Base-by-base conservation (phyloP, 1,140 invertebrate genomes). In the Chrysomallon squamiferum region DNA sequence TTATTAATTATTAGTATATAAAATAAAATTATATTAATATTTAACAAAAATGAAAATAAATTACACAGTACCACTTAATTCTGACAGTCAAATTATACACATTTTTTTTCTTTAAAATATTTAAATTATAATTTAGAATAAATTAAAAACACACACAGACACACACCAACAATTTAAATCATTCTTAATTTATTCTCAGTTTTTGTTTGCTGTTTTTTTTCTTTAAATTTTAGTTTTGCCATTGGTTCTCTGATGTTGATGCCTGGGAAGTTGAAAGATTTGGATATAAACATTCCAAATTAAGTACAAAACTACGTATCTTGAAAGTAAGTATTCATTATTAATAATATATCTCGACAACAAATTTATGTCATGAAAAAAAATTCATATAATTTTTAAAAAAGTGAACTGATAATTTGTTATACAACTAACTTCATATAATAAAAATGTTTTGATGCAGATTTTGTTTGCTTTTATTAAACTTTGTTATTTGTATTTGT, bases 201-300 rank as follows among this genome's bases (percentile, higher is more conserved):
- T n/a, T n/a, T n/a, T n/a, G n/a, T n/a, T n/a, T n/a, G n/a, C n/a
- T n/a, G n/a, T n/a, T n/a, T n/a, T n/a, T n/a, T n/a, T n/a, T n/a
- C n/a, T n/a, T n/a, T n/a, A n/a, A n/a, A n/a, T n/a, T 79, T 32
- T 73, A 87, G 87, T 95, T 97, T 87, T 95, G 93, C 86, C 92
- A 95, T 79, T 90, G 90, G 41, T 95, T 94, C 81, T 92, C 91
- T 49, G 90, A 92, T 69, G 92, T 95, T 79, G 96, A 98, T 89
- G 95, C 93, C 64, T 97, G 95, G 95, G 95, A 98, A 88, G 88
- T 98, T 52, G 96, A 98, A 85, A 88, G 94, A 68, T 96, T 96
- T 89, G 95, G 96, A 41, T 99, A 97, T 84, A 95, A 94, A 81
- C 95, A 96, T 87, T 90, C 94, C 68, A 92, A 93, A 74, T 86